Base-by-base conservation (phyloP, 1,140 invertebrate species). In the Cyclargus thomasi region DNA sequence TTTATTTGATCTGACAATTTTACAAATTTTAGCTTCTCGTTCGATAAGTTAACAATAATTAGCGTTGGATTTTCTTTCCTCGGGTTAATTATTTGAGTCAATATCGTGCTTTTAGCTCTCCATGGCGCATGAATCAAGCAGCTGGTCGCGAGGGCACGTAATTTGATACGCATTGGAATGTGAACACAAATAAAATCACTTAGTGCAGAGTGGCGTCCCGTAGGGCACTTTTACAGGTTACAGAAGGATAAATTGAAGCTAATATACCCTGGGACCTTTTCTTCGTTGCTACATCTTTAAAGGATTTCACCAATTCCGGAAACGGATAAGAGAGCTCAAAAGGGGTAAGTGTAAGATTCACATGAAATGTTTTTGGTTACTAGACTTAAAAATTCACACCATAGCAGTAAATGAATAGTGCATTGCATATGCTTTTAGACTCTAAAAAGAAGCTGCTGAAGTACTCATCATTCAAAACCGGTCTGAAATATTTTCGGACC, bases 151-250 rank as follows among this genome's bases (percentile, higher is more conserved):
- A 78, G 75, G 77, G 75, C 77, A 64, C 67, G 86, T 87, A 89
- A 88, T 87, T 80, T 82, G 86, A 88, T 88, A 88, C 82, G 83
- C 80, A 80, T 82, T 78, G 86, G 83, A 81, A 89, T 87, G 86
- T 84, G 82, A 81, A 83, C 86, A 84, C 85, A 87, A 89, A 89
- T 85, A 86, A 87, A 88, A 85, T 89, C 86, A 89, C 86, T 87
- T 87, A 87, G 81, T 67, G 74, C 73, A 64, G 79, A 87, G 83
- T 86, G 86, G 83, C 78, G 74, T 81, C 86, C 86, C 75, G 80
- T 67, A 70, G 85, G 64, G 85, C 64, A 70, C 79, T 79, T 82
- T 80, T 76, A 82, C 82, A 71, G 74, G 76, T 81, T 62, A 74
- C 78, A 70, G 74, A 53, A 74, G 65, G 55, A 66, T 18, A 71